Evolutionary conservation across 2,888 invertebrate genomes (phyloP), one percentile per base, ranked within the genome.

Genomic region (Heteromyza rotundicornis): DNA sequence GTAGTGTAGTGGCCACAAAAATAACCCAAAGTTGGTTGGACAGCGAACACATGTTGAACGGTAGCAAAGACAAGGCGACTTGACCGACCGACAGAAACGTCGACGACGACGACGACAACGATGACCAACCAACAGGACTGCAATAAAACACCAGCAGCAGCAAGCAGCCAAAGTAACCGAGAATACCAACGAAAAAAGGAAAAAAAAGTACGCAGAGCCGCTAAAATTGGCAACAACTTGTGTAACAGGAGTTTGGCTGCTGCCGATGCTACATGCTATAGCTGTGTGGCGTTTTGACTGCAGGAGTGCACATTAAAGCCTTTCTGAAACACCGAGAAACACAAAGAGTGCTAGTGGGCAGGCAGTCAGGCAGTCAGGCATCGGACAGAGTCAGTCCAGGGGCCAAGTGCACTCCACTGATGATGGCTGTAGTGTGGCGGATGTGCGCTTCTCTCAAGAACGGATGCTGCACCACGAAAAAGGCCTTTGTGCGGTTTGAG

Each of bases 41-140:
- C 36, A 57, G 51, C 57, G 53, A 61, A 53, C 53, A 61, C 68
- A 68, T 69, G 68, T 69, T 65, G 65, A 68, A 69, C 69, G 66
- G 69, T 69, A 68, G 69, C 69, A 60, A n/a, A 59, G 66, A 64
- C 69, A 68, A 64, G 2, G 36, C 60, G 47, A 47, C 20, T 47
- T 47, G 47, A 20, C 47, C 47, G 40, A 47, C 7, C 3, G 19
- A 20, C 17, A 8, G 19, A 40, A 10, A 40, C 40, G 40, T n/a
- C n/a, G 10, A 27, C 27, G 10, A 27, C 27, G 10, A 10, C 2
- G 40, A 7, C 8, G 40, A 27, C 27, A 27, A 27, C 27, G 27
- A 27, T 7, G 27, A 27, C 17, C 47, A 27, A 12, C 20, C 2
- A 19, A 16, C 20, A 19, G 17, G 57, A 12, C 40, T 27, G 14